phyloP scores from a whole-genome alignment of 2,113 vertebrate genomes.

The Hiodon tergisus region DNA sequence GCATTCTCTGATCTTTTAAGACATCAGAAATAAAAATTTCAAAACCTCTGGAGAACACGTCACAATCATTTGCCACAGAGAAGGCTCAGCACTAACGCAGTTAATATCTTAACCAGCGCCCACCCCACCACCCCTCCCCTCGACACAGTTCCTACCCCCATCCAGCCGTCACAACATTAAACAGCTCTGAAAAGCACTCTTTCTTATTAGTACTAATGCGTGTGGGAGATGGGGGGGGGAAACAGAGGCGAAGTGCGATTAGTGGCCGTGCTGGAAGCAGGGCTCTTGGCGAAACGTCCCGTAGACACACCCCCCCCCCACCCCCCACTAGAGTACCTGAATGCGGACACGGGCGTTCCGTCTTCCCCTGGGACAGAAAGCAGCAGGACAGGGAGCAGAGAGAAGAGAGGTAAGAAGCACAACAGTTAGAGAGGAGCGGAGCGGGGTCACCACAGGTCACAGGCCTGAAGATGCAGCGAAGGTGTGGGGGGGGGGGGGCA shows the following conservation, averaged over 20 bases:
- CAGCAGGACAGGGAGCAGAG: constrained; percentile 78
- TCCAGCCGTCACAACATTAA: not conserved
- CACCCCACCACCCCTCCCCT: not conserved
- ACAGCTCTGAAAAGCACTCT: constrained; percentile 24
- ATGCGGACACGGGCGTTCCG: constrained; percentile 94
- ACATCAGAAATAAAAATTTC: too few relatives aligned
- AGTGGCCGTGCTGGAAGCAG: not conserved
- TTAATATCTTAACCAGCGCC: not conserved
- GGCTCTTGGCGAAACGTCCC: not conserved
- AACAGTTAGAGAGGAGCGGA: constrained; percentile 70
- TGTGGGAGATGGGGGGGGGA: constrained; percentile 22
- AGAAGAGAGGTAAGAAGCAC: constrained; percentile 76
- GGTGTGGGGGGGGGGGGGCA: too few relatives aligned
- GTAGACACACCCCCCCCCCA: constrained; percentile 7
- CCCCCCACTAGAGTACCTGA: constrained; percentile 76
- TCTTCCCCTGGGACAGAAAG: constrained; percentile 94
- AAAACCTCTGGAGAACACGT: too few relatives aligned
- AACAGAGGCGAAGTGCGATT: not conserved
- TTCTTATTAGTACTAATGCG: constrained; percentile 21
- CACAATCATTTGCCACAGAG: too few relatives aligned
- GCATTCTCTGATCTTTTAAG: too few relatives aligned
- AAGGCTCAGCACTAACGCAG: too few relatives aligned
- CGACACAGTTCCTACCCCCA: not conserved
- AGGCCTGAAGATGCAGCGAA: constrained; percentile 21
- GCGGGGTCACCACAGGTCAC: constrained; percentile 36